Evolutionary conservation across 2,797 vertebrate species (phyloP), one percentile per base, ranked within the genome.

Genomic region (Melopsittacus undulatus): DNA sequence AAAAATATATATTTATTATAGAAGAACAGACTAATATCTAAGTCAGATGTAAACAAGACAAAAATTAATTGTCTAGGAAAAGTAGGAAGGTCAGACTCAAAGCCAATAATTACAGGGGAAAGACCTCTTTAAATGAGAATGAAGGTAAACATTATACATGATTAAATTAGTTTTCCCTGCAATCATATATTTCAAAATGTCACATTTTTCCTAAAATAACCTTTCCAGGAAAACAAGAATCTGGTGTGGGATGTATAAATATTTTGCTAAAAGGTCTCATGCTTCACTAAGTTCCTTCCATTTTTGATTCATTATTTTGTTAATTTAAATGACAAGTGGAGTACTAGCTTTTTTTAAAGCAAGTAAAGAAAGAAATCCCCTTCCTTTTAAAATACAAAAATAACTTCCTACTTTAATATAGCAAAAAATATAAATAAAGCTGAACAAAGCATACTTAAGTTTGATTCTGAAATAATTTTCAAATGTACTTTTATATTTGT

Each of bases 221-320:
- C 90, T 97, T 98, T 97, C 56, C 23, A 92, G 66, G 38, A 76
- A 94, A 94, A 92, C 54, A 94, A 95, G 87, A 90, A 89, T 96
- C 76, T 89, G 21, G 17, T 90, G n/a, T 4, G 32, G 56, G 57
- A 75, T 95, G 36, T 96, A 86, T 94, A 97, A 97, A 96, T 96
- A 96, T 95, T 97, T 96, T 96, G 67, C 36, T 96, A 94, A 97
- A 95, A 68, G 48, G 46, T 83, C 81, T 96, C 46, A 96, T 91
- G 91, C 81, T 92, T 96, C 63, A 64, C 30, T 83, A 79, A 91
- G 11, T 83, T 95, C 74, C 82, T 64, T 76, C 49, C 48, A 79
- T 92, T 97, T 96, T 73, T 91, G 95, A 94, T 96, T 97, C 81
- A 97, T 96, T 97, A 78, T 52, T 96, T 94, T 82, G 29, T 85